phyloP scores from a whole-genome alignment of 2,888 invertebrate genomes.

The Oxycera nigricornis region DNA sequence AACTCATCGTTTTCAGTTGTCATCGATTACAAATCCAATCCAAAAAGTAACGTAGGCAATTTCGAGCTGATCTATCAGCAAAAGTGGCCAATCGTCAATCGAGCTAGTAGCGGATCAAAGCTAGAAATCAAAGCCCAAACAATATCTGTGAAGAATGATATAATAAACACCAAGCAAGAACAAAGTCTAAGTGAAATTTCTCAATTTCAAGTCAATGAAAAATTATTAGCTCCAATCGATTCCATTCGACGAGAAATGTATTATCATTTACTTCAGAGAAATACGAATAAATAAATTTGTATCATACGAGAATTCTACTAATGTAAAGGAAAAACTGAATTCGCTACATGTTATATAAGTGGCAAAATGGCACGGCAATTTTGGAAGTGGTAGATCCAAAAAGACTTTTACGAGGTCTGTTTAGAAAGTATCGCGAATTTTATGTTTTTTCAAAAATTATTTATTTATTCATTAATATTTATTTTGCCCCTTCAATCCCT shows the following conservation, averaged over 20 bases:
- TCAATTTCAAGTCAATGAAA: not conserved
- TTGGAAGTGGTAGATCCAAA: too few species aligned
- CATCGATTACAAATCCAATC: constrained; percentile 74
- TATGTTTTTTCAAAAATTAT: too few species aligned
- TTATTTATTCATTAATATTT: too few species aligned
- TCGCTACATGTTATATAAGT: too few species aligned
- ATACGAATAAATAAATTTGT: too few species aligned
- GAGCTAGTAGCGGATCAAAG: not conserved
- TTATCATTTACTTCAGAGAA: too few species aligned
- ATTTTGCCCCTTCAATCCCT: too few species aligned
- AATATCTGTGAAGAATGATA: not conserved
- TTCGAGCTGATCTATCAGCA: constrained; percentile 85
- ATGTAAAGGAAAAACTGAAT: too few species aligned
- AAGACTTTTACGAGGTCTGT: too few species aligned
- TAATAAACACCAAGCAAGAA: not conserved
- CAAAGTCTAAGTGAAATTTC: not conserved
- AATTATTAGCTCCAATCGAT: not conserved
- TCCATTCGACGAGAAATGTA: constrained; percentile 17
- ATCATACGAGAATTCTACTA: too few species aligned
- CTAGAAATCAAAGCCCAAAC: not conserved
- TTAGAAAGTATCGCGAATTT: too few species aligned
- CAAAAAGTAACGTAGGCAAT: constrained; percentile 78
- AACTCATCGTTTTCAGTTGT: constrained; percentile 69
- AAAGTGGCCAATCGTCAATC: constrained; percentile 65
- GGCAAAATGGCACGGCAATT: too few species aligned